Evolutionary conservation across 2,797 vertebrate species (phyloP), one percentile per base, ranked within the genome.

Genomic region (Emydoidea blandingii): DNA sequence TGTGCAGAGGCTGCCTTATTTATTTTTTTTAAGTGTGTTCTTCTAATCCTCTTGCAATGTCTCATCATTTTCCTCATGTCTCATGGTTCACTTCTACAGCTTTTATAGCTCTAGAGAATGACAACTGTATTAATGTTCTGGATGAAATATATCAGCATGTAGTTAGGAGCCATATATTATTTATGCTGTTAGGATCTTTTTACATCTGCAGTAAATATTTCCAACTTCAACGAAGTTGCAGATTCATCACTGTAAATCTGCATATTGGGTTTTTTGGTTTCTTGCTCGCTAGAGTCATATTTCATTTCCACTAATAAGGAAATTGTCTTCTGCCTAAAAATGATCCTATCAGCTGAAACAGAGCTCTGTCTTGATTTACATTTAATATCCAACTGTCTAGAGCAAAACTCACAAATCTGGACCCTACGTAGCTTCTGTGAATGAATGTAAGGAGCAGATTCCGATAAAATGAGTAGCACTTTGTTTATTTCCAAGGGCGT

Each of bases 191-290:
- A n/a, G 89, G 82, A 87, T 94, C 85, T 91, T 92, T 94, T 94
- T 91, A 90, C 44, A 87, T 50, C 6, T 37, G 74, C 87, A 86
- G 92, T 96, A 97, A 96, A 96, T 97, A 95, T 94, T 95, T 82
- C 88, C 72, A 74, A 37, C 57, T 49, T 81, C 86, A 91, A 11
- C 74, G 83, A 87, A 92, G 65, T 85, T 81, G 86, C 1, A 3
- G 88, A 96, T 87, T 95, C 78, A 95, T 93, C 68, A 79, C 72
- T 89, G 54, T 41, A 90, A 76, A 80, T 89, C 78, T 87, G 31
- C 68, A 68, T 94, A 94, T 96, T 88, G 91, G 23, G 85, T 65
- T 93, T 72, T 92, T 91, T 88, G 3, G n/a, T 34, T 23, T 44
- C 91, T 83, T 91, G 59, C 74, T 93, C 21, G 2, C 59, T 72